Conservation (phyloP, 2,797 vertebrate species). For the Eutrigla gurnardus region DNA sequence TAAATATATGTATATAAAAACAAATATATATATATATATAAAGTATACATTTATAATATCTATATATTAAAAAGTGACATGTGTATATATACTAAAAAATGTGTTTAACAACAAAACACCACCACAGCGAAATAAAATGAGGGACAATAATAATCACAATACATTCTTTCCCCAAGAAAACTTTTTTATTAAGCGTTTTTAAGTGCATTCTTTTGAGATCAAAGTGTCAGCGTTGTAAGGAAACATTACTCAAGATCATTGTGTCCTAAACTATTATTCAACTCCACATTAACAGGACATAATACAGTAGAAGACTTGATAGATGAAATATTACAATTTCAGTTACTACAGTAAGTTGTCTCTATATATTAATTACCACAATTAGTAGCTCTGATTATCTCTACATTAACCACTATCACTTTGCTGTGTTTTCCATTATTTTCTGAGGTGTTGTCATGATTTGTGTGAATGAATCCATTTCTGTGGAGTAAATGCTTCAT, state of each 20-base stretch:
- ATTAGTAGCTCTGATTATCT: conserved; percentile 8
- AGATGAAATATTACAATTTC: conserved; percentile 15
- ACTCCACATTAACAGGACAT: conserved; percentile 10
- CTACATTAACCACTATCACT: conserved; percentile 31
- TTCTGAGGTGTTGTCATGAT: conserved; percentile 2
- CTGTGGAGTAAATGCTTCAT: conserved; percentile 6
- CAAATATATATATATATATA: too few species aligned
- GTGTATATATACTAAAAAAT: background rate
- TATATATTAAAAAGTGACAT: too few species aligned
- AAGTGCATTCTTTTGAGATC: conserved; percentile 19
- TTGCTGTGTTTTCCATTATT: background rate
- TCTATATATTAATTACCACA: conserved; percentile 1
- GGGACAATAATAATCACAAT: conserved; percentile 5
- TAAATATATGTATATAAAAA: too few species aligned
- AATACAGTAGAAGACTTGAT: background rate
- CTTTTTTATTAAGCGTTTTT: conserved; percentile 34
- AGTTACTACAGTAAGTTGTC: conserved; percentile 12
- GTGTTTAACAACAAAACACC: background rate
- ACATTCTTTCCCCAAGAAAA: conserved; percentile 27
- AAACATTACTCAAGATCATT: conserved; percentile 16
- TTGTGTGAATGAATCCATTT: conserved; percentile 13
- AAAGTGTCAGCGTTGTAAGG: conserved; percentile 20
- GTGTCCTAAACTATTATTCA: conserved; percentile 16
- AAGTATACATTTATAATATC: too few species aligned
- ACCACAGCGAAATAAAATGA: background rate